Evolutionary conservation across 2,888 invertebrate genomes (phyloP).

Genomic region (Adineta ricciae): DNA sequence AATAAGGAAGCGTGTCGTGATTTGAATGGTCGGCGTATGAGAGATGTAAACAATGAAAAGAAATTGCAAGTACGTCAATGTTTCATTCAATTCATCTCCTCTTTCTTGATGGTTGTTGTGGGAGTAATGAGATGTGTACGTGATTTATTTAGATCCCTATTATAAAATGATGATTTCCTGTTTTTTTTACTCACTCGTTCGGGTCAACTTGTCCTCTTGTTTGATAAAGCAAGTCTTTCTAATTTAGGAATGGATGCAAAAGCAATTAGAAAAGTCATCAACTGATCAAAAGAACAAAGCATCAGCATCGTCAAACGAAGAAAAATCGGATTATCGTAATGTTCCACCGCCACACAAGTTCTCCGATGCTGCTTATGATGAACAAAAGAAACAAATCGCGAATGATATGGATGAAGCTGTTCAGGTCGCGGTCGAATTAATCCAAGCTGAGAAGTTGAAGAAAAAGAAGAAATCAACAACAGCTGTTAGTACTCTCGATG

Average conservation of each 20-base stretch:
- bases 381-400: conserved; percentile 2
- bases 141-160: neutral
- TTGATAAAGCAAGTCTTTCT: no score
- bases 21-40: conserved; percentile 79
- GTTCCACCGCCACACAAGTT: neutral
- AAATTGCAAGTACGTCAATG: conserved; percentile 39
- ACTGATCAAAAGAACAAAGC: neutral
- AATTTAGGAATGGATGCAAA: conserved; percentile 20
- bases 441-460: neutral
- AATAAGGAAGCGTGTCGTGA: conserved; percentile 88
- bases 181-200: neutral
- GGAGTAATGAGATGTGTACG: no score
- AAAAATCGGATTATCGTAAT: neutral
- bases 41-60: conserved; percentile 88
- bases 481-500: neutral
- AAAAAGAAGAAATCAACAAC: neutral
- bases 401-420: neutral
- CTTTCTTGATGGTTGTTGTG: no score
- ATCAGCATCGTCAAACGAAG: neutral
- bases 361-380: neutral
- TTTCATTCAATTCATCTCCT: neutral
- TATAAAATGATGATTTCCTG: neutral
- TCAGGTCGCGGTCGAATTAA: neutral
- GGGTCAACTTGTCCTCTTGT: neutral
- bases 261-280: conserved; percentile 1